phyloP scores from a whole-genome alignment of 2,797 vertebrate species.

The Alectoris magna region DNA sequence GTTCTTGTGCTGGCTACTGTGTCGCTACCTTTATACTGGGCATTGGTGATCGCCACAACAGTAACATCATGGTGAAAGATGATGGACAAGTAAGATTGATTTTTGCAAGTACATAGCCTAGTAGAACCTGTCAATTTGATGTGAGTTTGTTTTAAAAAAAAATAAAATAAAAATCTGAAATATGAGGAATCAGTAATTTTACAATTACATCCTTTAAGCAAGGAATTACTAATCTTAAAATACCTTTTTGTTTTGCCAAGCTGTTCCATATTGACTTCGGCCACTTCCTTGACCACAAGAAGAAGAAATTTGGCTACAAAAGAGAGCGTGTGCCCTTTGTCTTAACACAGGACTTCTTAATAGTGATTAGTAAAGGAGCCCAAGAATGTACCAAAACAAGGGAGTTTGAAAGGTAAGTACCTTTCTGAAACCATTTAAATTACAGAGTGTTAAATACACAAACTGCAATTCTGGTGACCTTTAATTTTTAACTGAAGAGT shows the following conservation, averaged over 20 bases:
- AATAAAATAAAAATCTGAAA: neutral
- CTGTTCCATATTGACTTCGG: conserved; percentile 89
- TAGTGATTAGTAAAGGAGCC: conserved; percentile 88
- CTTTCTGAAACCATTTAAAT: neutral
- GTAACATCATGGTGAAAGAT: conserved; percentile 89
- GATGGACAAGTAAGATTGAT: conserved; percentile 83
- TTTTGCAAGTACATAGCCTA: neutral
- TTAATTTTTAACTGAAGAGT: neutral
- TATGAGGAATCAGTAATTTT: neutral
- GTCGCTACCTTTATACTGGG: conserved; percentile 88
- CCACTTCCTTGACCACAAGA: conserved; percentile 88
- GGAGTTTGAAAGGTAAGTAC: conserved; percentile 85
- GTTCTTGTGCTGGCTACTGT: conserved; percentile 87
- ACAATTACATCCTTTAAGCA: neutral
- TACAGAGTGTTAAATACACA: neutral
- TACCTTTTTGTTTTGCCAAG: conserved; percentile 71
- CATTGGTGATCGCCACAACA: conserved; percentile 87
- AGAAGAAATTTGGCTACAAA: conserved; percentile 89
- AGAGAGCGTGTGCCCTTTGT: conserved; percentile 87
- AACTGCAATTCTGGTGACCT: neutral
- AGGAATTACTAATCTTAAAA: conserved; percentile 12
- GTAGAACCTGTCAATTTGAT: neutral
- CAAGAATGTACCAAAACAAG: conserved; percentile 88
- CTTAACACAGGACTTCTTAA: conserved; percentile 87
- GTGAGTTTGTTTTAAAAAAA: neutral